Evolutionary conservation across 1,140 invertebrate species (phyloP), one percentile per base, ranked within the genome.

Genomic region (Cheumatopsyche charites): DNA sequence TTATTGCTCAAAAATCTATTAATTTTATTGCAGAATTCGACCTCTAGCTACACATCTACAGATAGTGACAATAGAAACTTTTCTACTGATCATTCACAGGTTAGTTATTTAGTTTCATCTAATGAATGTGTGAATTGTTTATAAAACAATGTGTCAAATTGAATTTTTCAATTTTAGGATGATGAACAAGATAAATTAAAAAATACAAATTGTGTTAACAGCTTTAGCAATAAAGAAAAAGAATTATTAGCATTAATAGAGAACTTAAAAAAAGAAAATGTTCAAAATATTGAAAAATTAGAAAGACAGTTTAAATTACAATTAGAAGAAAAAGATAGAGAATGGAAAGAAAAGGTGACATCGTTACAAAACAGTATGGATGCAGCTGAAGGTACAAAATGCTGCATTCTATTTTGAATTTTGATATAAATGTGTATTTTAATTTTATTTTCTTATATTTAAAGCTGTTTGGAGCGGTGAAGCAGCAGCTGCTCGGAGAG

Each of bases 251-350:
- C 77, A 58, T 73, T 77, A 25, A 71, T 88, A 73, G 78, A 80
- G 36, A 85, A 88, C 79, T 85, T 88, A 52, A 88, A 91, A 72
- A 73, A 80, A 15, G 86, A 91, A 62, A 85, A 86, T 73, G 71
- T 79, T 0, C 87, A 86, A 76, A 86, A 43, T 15, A 15, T 73
- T 11, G 72, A 73, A 26, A 69, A 73, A 41, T 63, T 55, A 63
- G 71, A 73, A 19, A 19, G 72, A 17, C 72, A 73, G 25, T 52
- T 71, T 29, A 29, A 19, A 3, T 19, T 72, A 21, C 71, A 83
- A 77, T 79, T 90, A 72, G 88, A 90, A 29, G 87, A 89, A 67
- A 90, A 88, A 79, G 89, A 90, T 75, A 84, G 86, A 73, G 90
- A 91, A 77, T 88, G 89, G 84, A 86, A 86, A 63, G 87, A 88